Percentiles rank a stretch among this genome's conserved stretches.
phyloP scores from a whole-genome alignment of 2,797 vertebrate genomes.

The Pempheris klunzingeri region DNA sequence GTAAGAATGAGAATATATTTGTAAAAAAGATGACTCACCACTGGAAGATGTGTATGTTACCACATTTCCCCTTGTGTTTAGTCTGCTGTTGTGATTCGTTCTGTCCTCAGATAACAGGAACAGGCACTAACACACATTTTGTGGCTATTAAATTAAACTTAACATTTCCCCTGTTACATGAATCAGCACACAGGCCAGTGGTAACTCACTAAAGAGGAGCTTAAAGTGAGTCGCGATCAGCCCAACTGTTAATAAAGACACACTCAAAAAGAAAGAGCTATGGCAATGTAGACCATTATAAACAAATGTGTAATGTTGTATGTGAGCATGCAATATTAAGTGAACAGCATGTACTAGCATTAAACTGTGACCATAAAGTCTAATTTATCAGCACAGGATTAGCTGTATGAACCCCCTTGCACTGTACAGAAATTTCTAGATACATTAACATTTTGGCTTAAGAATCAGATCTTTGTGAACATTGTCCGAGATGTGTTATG shows the following conservation, averaged over 20 bases:
- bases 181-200: slow-evolving; percentile 26
- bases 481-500: slow-evolving; percentile 7
- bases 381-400: slow-evolving; percentile 50
- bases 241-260: background rate
- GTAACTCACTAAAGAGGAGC: slow-evolving; percentile 16
- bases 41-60: slow-evolving; percentile 62
- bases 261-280: slow-evolving; percentile 14
- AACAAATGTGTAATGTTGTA: slow-evolving; percentile 44
- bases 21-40: slow-evolving; percentile 69
- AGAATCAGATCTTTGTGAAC: slow-evolving; percentile 21
- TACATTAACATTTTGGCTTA: slow-evolving; percentile 35
- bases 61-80: slow-evolving; percentile 46
- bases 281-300: slow-evolving; percentile 18
- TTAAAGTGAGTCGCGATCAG: slow-evolving; percentile 11
- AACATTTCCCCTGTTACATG: slow-evolving; percentile 26
- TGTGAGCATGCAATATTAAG: slow-evolving; percentile 34
- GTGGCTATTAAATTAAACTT: slow-evolving; percentile 31
- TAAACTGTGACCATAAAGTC: slow-evolving; percentile 59
- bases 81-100: slow-evolving; percentile 47
- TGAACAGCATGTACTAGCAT: slow-evolving; percentile 41
- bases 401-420: slow-evolving; percentile 45
- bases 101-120: slow-evolving; percentile 25
- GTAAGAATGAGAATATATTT: slow-evolving; percentile 72
- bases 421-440: slow-evolving; percentile 43
- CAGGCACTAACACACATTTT: slow-evolving; percentile 34